These are phyloP conservation scores for Gambusia yucatana DNA, from an alignment of 2,797 vertebrate species.

Conservation along the genomic window DNA sequence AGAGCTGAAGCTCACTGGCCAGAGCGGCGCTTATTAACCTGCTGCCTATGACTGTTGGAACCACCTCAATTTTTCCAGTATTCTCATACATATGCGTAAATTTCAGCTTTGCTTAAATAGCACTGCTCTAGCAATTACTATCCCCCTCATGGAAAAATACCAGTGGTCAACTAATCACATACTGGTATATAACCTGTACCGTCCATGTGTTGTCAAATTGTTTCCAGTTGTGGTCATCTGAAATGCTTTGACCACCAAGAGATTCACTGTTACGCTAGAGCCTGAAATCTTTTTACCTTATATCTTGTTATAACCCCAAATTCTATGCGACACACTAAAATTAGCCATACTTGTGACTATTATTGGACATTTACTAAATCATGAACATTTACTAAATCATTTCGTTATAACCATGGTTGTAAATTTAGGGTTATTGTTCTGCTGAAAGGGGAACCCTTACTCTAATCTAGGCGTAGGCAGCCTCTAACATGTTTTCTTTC, in stretches of 20 bases:
- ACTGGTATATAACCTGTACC: background rate
- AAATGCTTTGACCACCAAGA: conserved; percentile 20
- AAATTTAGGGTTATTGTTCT: background rate
- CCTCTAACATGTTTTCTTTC: background rate
- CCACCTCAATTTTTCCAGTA: conserved; percentile 56
- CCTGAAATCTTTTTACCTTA: background rate
- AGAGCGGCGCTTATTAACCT: conserved; percentile 48
- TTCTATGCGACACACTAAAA: background rate
- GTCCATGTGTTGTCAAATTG: conserved; percentile 11
- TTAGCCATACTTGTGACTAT: background rate
- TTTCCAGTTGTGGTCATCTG: conserved; percentile 37
- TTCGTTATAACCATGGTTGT: background rate
- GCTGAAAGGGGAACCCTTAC: background rate
- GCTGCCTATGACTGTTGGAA: conserved; percentile 43
- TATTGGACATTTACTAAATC: background rate
- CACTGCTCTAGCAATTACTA: conserved; percentile 14
- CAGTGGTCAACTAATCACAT: conserved; percentile 8
- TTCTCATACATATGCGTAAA: conserved; percentile 46
- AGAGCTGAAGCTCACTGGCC: conserved; percentile 40
- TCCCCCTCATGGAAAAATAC: conserved; percentile 67
- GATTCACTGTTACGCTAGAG: background rate
- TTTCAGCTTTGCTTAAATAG: conserved; percentile 44
- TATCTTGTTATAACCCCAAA: background rate
- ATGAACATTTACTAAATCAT: no score
- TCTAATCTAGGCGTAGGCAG: background rate